A percentile compares a stretch with the other conserved stretches of the same genome.
These are phyloP conservation scores for Aspidoscelis tigris DNA, from an alignment of 2,113 vertebrate species.

Conservation along the genomic window DNA sequence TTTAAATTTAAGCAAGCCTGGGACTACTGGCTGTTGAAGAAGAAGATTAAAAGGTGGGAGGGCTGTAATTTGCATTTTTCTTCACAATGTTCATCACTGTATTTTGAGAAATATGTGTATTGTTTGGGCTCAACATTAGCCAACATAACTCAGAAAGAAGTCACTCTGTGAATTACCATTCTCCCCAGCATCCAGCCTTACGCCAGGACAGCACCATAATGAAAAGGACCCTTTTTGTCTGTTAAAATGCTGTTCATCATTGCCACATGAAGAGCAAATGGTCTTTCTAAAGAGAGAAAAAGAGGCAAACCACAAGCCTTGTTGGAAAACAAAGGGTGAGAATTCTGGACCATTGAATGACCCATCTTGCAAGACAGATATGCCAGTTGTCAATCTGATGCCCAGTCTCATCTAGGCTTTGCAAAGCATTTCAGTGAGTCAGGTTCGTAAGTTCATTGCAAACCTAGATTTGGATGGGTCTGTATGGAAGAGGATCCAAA, in stretches of 20 bases:
- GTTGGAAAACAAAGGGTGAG: constrained; percentile 15
- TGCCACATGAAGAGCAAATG: constrained; percentile 78
- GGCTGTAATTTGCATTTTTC: constrained; percentile 67
- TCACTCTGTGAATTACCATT: constrained; percentile 84
- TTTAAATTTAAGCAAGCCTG: constrained; percentile 24
- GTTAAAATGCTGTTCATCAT: constrained; percentile 80
- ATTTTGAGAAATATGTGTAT: constrained; percentile 69
- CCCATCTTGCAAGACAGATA: constrained; percentile 53
- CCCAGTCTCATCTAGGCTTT: constrained; percentile 11
- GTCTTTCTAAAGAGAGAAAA: constrained; percentile 70
- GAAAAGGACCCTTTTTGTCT: constrained; percentile 81
- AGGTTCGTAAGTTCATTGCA: constrained; percentile 28
- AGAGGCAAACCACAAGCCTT: constrained; percentile 63
- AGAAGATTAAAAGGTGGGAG: neutral
- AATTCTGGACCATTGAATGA: constrained; percentile 52
- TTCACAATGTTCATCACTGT: constrained; percentile 74
- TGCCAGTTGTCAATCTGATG: constrained; percentile 40
- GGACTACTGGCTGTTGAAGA: constrained; percentile 60
- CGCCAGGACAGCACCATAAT: constrained; percentile 80
- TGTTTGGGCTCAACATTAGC: constrained; percentile 70
- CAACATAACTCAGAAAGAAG: constrained; percentile 65
- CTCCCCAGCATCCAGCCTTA: constrained; percentile 77
- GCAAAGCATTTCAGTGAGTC: constrained; percentile 33
- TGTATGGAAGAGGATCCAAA: neutral
- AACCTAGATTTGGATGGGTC: constrained; percentile 27